A percentile compares a stretch with the other conserved stretches of the same genome.
These are phyloP conservation scores for Somateria mollissima DNA, from an alignment of 2,797 vertebrate species.

Conservation along the genomic window DNA sequence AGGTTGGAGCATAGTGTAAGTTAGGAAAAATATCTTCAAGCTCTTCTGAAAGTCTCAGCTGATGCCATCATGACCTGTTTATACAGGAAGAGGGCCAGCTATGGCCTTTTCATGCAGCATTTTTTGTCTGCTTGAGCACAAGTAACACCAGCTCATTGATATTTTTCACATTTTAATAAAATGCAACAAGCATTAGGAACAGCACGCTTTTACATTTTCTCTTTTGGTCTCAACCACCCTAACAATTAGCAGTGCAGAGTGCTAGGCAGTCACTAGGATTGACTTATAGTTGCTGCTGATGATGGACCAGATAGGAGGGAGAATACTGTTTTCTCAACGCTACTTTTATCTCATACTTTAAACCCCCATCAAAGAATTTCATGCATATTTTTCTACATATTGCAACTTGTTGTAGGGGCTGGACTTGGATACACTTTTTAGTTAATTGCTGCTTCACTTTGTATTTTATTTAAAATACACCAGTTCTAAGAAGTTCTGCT, in stretches of 20 bases:
- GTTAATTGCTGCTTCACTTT: conserved; percentile 37
- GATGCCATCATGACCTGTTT: not conserved
- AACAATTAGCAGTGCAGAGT: not conserved
- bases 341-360: conserved; percentile 47
- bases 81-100: not conserved
- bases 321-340: conserved; percentile 26
- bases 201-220: not conserved
- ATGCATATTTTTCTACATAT: conserved; percentile 57
- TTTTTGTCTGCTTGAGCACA: not conserved
- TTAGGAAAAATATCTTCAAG: not conserved
- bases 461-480: conserved; percentile 24
- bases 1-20: not conserved
- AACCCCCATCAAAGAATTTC: conserved; percentile 59
- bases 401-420: conserved; percentile 55
- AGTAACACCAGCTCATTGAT: not conserved
- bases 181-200: not conserved
- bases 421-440: conserved; percentile 28
- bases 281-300: not conserved
- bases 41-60: not conserved
- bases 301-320: conserved; percentile 14
- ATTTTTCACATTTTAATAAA: not conserved
- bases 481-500: not conserved
- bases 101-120: not conserved
- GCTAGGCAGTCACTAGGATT: not conserved
- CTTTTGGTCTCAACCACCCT: not conserved